Evolutionary conservation across 2,113 vertebrate species (phyloP), one percentile per base, ranked within the genome.

Genomic region (Butorides virescens): DNA sequence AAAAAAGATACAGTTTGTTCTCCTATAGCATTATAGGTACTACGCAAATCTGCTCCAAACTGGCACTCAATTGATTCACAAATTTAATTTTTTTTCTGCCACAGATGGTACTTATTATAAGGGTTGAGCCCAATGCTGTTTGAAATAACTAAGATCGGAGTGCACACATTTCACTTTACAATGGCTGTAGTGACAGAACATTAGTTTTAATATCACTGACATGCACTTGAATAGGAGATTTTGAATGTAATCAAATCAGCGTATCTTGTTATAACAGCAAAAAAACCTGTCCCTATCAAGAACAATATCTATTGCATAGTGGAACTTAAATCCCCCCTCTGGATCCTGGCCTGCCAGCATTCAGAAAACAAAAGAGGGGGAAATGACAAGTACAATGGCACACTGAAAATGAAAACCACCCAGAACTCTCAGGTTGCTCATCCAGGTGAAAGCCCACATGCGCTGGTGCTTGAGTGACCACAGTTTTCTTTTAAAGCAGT

Each of bases 201-300:
- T 92, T 88, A 73, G 87, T 90, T 95, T 95, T 93, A 74, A 10
- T 63, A 92, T 65, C 72, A 81, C 77, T 90, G 74, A 52, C 36
- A 86, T 82, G 49, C 22, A 80, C 32, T n/a, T 85, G 52, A 91
- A 63, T 39, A 70, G 23, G 42, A 93, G 32, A 78, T 65, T 71
- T 79, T 66, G 15, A 92, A 89, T 70, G 32, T 21, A 70, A 90
- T 62, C 32, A n/a, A 94, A 92, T 52, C 2, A 1, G 55, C 0
- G 1, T 16, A 58, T 72, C 77, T 68, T 86, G 16, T 74, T 44
- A 4, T 18, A 90, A 80, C 6, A 91, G 25, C 3, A 77, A 85
- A 79, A 68, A 44, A 4, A 1, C 18, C 11, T 56, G 55, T 39
- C 11, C n/a, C 12, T 65, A 70, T n/a, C 13, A 63, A 52, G 30